A percentile compares a stretch with the other conserved stretches of the same genome.
Evolutionary conservation across 2,888 invertebrate species (phyloP).

Genomic region (Agonopterix subpropinquella): DNA sequence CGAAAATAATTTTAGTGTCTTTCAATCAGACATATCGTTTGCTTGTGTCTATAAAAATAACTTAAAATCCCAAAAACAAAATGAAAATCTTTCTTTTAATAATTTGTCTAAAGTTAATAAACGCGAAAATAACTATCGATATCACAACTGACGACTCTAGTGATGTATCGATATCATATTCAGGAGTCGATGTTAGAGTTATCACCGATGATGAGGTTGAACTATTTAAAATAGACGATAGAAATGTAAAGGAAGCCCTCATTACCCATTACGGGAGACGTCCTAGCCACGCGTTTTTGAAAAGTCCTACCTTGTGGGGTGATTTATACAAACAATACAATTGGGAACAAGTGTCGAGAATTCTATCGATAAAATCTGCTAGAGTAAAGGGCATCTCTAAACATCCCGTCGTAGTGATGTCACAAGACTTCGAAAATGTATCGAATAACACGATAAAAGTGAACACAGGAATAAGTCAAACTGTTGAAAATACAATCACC

Average conservation of each 20-base stretch:
- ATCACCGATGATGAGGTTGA: slow-evolving; percentile 34
- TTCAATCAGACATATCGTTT: too few species aligned
- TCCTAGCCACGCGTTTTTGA: slow-evolving; percentile 37
- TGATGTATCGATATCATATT: slow-evolving; percentile 27
- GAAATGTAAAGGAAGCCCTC: slow-evolving; percentile 32
- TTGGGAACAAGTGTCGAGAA: slow-evolving; percentile 46
- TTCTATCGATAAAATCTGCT: slow-evolving; percentile 35
- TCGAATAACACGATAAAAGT: slow-evolving; percentile 49
- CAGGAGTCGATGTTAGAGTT: slow-evolving; percentile 34
- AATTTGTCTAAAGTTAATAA: slow-evolving; percentile 7
- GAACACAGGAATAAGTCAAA: slow-evolving; percentile 50
- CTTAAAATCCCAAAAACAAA: not conserved
- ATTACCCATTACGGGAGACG: slow-evolving; percentile 30
- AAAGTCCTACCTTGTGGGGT: slow-evolving; percentile 58
- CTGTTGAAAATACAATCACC: slow-evolving; percentile 46
- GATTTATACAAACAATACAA: slow-evolving; percentile 46
- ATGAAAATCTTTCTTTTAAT: not conserved
- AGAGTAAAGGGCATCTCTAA: slow-evolving; percentile 26
- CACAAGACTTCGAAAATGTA: slow-evolving; percentile 47
- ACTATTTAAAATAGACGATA: slow-evolving; percentile 32
- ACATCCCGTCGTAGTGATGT: slow-evolving; percentile 31
- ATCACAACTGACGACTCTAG: slow-evolving; percentile 20
- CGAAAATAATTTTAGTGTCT: too few species aligned
- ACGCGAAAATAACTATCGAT: slow-evolving; percentile 32
- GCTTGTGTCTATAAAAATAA: too few species aligned